Evolutionary conservation across 2,888 invertebrate genomes (phyloP), one percentile per base, ranked within the genome.

Genomic region (Pyrgus malvae): DNA sequence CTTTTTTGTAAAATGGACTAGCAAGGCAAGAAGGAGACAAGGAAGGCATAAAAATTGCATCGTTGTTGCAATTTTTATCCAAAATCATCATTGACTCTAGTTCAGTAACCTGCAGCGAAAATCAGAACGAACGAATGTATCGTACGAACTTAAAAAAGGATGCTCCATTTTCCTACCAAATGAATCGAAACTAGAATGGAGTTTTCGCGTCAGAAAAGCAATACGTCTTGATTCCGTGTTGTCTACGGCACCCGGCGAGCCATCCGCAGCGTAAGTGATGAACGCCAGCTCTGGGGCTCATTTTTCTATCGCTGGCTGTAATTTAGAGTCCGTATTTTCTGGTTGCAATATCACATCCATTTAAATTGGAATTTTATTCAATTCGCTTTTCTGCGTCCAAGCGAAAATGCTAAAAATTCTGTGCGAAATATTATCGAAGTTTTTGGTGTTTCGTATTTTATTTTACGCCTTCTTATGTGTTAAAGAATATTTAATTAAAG

Each of bases 331-430:
- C 19, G 25, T 51, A 45, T 33, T 33, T 46, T 14, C 33, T 23
- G 21, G 7, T n/a, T 46, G 46, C 14, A 35, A 44, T 44, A 23
- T 37, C 35, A 19, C 33, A 9, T 31, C 16, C 14, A 35, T 53
- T 37, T 31, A 45, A 21, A 45, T 38, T 25, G 21, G 38, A 46
- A 54, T 45, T 40, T 54, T 17, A 38, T 38, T 48, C 29, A 16
- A 38, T 16, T 21, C 27, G 14, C 7, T 25, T 25, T n/a, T 21
- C 23, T 41, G 21, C 27, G 27, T 11, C 11, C 29, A 8, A 45
- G 37, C 27, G 14, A 9, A 35, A 53, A 44, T 29, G 21, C 44
- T 37, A 11, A 53, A 45, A 53, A 45, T 53, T 21, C 37, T 17
- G 42, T 9, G 21, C n/a, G 38, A 45, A 50, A 23, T 27, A 37